Percentiles rank a stretch among this genome's conserved stretches.
Evolutionary conservation across 2,888 invertebrate genomes (phyloP).

Genomic region (Eugnorisma glareosa): DNA sequence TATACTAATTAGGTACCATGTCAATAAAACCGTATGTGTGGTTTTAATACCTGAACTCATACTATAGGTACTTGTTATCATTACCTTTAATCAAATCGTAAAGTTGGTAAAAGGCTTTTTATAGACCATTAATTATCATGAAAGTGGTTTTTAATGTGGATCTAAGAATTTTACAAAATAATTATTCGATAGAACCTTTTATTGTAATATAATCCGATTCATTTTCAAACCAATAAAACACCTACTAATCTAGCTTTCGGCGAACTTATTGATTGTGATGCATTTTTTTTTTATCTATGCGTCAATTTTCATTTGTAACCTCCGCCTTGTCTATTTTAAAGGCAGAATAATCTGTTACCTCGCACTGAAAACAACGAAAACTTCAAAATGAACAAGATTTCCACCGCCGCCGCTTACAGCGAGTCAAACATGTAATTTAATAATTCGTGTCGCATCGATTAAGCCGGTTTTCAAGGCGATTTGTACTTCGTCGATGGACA

Average conservation of each 20-base stretch:
- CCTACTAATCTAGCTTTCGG: neutral
- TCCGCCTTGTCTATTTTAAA: conserved; percentile 68
- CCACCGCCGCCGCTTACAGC: conserved; percentile 85
- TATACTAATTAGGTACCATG: conserved; percentile 1
- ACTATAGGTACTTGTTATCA: conserved; percentile 1
- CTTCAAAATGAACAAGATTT: conserved; percentile 67
- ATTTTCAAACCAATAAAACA: conserved; percentile 3
- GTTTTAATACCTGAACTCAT: conserved; percentile 26
- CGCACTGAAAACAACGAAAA: conserved; percentile 62
- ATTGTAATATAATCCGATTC: conserved; percentile 16
- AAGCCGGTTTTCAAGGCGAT: conserved; percentile 73
- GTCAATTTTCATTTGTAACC: neutral
- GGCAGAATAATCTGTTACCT: conserved; percentile 59
- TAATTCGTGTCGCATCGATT: conserved; percentile 79
- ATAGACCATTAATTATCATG: conserved; percentile 38
- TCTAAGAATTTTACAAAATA: conserved; percentile 44
- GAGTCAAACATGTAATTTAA: conserved; percentile 79
- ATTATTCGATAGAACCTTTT: conserved; percentile 16
- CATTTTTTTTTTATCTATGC: neutral
- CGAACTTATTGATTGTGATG: too few species aligned
- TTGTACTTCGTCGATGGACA: conserved; percentile 65
- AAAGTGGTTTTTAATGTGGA: conserved; percentile 47
- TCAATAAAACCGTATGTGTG: conserved; percentile 36
- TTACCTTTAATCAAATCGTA: conserved; percentile 40
- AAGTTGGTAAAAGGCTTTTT: conserved; percentile 45